Conservation (phyloP, 2,113 vertebrate genomes). For the Petaurus breviceps region DNA sequence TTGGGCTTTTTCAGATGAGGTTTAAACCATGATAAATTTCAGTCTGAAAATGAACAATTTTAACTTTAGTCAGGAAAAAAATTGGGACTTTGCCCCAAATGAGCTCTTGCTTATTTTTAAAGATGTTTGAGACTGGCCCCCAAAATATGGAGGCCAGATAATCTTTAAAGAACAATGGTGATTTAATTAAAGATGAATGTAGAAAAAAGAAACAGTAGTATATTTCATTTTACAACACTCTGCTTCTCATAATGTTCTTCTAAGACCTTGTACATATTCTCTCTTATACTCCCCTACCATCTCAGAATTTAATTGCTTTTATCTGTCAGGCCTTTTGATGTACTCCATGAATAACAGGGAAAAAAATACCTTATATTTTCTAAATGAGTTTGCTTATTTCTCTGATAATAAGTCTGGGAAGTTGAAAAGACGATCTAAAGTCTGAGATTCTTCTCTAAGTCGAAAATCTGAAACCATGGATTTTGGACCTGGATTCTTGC, state of each 20-base stretch:
- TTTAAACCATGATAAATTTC: background rate
- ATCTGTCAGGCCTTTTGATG: background rate
- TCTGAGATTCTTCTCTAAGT: background rate
- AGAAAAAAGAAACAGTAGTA: background rate
- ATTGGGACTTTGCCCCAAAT: background rate
- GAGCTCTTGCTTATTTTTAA: background rate
- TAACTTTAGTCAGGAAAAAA: background rate
- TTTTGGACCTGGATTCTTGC: background rate
- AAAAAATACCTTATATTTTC: background rate
- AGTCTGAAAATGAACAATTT: background rate
- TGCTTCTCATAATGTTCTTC: background rate
- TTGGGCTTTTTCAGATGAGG: background rate
- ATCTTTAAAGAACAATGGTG: background rate
- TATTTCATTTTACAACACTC: background rate
- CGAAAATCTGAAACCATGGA: background rate
- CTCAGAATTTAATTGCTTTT: background rate
- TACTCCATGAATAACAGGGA: background rate
- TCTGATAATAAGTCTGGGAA: background rate
- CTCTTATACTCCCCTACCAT: background rate
- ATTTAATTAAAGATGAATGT: background rate
- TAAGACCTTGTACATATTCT: background rate
- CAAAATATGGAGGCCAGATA: background rate
- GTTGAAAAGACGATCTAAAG: background rate
- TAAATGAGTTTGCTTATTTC: background rate
- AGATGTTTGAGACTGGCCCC: background rate